These are phyloP conservation scores for Zaprionus nigranus DNA, from an alignment of 1,140 invertebrate species.

Conservation along the genomic window DNA sequence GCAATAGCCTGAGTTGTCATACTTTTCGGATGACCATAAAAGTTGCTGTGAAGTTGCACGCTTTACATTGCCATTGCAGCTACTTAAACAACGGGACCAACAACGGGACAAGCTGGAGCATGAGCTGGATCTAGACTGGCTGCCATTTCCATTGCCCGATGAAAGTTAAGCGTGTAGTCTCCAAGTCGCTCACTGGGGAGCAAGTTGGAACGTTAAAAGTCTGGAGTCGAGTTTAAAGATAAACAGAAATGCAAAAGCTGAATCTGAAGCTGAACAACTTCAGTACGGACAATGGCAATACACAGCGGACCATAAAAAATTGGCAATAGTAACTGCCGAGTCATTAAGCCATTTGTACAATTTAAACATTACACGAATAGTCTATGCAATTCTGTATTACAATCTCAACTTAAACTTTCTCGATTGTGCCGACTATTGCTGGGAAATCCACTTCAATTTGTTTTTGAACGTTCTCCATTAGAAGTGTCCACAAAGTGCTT, in stretches of 20 bases:
- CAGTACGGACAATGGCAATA: neutral
- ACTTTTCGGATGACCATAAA: slow-evolving; percentile 83
- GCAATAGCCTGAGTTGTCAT: slow-evolving; percentile 78
- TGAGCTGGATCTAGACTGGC: slow-evolving; percentile 18
- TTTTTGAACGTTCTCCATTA: neutral
- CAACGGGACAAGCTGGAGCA: slow-evolving; percentile 13
- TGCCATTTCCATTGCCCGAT: slow-evolving; percentile 1
- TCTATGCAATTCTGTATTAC: neutral
- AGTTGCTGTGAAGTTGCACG: slow-evolving; percentile 77
- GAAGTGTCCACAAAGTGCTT: neutral
- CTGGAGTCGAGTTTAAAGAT: slow-evolving; percentile 70
- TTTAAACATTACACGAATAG: neutral
- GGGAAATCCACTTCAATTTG: neutral
- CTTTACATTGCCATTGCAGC: slow-evolving; percentile 62
- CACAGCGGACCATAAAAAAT: neutral
- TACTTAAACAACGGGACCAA: slow-evolving; percentile 40
- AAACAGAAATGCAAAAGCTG: slow-evolving; percentile 59
- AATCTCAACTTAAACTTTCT: neutral
- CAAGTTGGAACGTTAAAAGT: slow-evolving; percentile 56
- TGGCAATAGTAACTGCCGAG: neutral
- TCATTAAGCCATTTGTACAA: neutral
- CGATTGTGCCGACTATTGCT: neutral
- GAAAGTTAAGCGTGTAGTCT: slow-evolving; percentile 62
- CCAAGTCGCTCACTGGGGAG: slow-evolving; percentile 65
- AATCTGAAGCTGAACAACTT: slow-evolving; percentile 11